Conservation (phyloP, 2,888 invertebrate genomes). For the Ophion ventricosus region DNA sequence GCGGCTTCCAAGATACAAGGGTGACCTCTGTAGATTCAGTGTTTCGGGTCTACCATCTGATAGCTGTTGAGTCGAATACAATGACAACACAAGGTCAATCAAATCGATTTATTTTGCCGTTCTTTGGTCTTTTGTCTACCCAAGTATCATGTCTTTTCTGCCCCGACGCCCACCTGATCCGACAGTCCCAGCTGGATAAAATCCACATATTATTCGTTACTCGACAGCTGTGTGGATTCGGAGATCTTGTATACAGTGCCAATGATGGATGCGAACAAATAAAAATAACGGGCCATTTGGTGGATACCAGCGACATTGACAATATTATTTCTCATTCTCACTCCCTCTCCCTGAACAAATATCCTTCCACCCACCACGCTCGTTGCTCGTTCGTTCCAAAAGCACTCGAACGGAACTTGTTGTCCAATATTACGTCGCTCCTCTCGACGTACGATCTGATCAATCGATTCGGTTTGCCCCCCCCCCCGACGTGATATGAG, state of each 20-base stretch:
- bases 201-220: background rate
- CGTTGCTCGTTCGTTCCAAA: slow-evolving; percentile 31
- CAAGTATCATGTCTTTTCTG: background rate
- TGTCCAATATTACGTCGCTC: slow-evolving; percentile 37
- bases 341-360: slow-evolving; percentile 18
- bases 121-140: background rate
- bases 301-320: no score
- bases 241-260: background rate
- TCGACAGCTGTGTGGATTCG: no score
- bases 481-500: slow-evolving; percentile 42
- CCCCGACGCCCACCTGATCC: background rate
- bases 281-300: no score
- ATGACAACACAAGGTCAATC: background rate
- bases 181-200: background rate
- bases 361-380: background rate
- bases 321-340: no score
- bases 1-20: no score
- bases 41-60: no score
- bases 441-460: slow-evolving; percentile 44
- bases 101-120: background rate
- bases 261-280: slow-evolving; percentile 6
- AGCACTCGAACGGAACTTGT: slow-evolving; percentile 46
- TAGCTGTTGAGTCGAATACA: background rate
- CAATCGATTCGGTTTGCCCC: slow-evolving; percentile 55
- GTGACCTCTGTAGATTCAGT: no score